Percentiles rank a stretch among this genome's conserved stretches.
Conservation (phyloP, 2,113 vertebrate genomes). For the Lota lota region DNA sequence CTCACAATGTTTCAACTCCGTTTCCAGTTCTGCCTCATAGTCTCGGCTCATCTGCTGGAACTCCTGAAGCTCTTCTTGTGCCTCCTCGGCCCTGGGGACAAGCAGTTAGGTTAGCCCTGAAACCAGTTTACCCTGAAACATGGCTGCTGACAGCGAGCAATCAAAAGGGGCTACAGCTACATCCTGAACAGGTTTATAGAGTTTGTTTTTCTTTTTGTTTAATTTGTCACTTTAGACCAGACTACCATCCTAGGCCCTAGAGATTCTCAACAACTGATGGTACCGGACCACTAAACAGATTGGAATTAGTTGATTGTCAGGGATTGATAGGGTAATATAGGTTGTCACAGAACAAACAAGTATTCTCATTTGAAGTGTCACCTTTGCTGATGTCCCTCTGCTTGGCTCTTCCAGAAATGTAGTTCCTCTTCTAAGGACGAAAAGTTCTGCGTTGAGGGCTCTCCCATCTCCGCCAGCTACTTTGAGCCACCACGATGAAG, state of each 20-base stretch:
- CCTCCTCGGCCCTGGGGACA: constrained; percentile 78
- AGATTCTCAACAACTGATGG: too few relatives aligned
- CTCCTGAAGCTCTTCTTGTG: constrained; percentile 88
- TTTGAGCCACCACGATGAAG: not conserved
- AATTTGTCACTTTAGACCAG: too few relatives aligned
- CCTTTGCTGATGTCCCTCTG: constrained; percentile 84
- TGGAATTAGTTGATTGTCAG: too few relatives aligned
- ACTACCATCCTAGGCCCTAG: too few relatives aligned
- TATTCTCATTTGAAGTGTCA: constrained; percentile 34
- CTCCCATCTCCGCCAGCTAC: constrained; percentile 75
- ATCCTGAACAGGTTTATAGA: too few relatives aligned
- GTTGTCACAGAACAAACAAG: not conserved
- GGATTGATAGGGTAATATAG: too few relatives aligned
- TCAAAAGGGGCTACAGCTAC: too few relatives aligned
- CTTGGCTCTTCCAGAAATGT: constrained; percentile 87
- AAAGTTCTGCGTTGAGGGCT: constrained; percentile 72
- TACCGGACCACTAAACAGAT: too few relatives aligned
- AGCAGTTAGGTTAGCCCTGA: not conserved
- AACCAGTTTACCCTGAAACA: too few relatives aligned
- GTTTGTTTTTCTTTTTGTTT: too few relatives aligned
- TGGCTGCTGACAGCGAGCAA: too few relatives aligned
- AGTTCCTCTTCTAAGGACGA: constrained; percentile 84
- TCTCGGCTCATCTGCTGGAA: constrained; percentile 97
- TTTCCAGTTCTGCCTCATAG: constrained; percentile 93
- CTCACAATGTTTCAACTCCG: constrained; percentile 89